phyloP scores from a whole-genome alignment of 2,888 invertebrate species.

The Morpho helenor region DNA sequence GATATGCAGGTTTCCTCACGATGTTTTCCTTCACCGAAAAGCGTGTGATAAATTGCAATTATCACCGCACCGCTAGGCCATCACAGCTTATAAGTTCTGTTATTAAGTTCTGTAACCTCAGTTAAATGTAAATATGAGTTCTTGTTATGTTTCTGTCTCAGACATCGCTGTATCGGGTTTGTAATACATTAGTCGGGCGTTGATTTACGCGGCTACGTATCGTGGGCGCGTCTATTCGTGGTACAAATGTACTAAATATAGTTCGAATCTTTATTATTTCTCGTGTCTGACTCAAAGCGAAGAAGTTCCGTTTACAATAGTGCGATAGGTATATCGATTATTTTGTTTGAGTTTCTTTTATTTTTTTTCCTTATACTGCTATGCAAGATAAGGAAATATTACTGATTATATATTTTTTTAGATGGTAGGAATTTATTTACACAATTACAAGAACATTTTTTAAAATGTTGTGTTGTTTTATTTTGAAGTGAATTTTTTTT shows the following conservation, averaged over 20 bases:
- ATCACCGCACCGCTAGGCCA: too few species aligned
- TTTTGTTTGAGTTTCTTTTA: conserved; percentile 4
- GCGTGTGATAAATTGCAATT: too few species aligned
- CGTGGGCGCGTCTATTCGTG: conserved; percentile 75
- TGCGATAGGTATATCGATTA: conserved; percentile 25
- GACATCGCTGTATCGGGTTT: conserved; percentile 49
- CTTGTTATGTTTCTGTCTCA: conserved; percentile 17
- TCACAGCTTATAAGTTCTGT: too few species aligned
- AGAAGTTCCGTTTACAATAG: conserved; percentile 52
- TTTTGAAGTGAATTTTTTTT: too few species aligned
- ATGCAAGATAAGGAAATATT: too few species aligned
- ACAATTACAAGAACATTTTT: too few species aligned
- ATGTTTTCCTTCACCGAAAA: too few species aligned
- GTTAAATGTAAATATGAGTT: conserved; percentile 14
- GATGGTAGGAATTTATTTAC: too few species aligned
- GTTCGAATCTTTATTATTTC: conserved; percentile 74
- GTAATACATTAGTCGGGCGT: conserved; percentile 72
- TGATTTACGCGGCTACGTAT: conserved; percentile 69
- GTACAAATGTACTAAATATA: conserved; percentile 75
- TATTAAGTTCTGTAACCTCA: not conserved
- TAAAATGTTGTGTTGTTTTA: too few species aligned
- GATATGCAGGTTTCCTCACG: too few species aligned
- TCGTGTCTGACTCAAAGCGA: conserved; percentile 60
- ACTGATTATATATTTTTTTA: too few species aligned
- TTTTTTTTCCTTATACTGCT: not conserved